A percentile compares a stretch with the other conserved stretches of the same genome.
Conservation (phyloP, 1,140 invertebrate genomes). For the Papilio machaon region DNA sequence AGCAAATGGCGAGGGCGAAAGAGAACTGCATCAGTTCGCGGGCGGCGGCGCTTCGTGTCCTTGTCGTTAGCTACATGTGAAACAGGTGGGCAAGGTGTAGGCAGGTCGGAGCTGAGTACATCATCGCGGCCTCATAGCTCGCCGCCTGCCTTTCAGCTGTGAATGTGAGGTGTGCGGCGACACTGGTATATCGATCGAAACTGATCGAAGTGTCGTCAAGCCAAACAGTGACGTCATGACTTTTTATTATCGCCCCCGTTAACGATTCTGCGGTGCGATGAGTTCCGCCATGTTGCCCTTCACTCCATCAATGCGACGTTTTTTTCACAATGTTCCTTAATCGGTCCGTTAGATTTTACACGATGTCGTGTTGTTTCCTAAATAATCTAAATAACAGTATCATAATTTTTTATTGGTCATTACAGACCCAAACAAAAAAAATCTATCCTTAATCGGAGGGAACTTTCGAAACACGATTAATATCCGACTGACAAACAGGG, state of each 20-base stretch:
- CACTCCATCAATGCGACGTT: conserved; percentile 39
- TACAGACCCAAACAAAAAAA: background rate
- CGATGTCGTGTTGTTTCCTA: conserved; percentile 23
- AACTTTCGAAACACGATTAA: too few relatives aligned
- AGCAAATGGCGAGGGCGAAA: too few relatives aligned
- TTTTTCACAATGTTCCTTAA: conserved; percentile 32
- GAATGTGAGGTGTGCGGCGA: background rate
- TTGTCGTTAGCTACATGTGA: too few relatives aligned
- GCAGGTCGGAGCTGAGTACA: too few relatives aligned
- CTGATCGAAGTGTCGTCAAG: conserved; percentile 59
- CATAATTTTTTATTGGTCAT: background rate
- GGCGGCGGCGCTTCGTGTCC: too few relatives aligned
- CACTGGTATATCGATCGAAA: conserved; percentile 55
- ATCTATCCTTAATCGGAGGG: too few relatives aligned
- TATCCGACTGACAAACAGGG: too few relatives aligned
- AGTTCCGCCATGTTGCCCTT: background rate
- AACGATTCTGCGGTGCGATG: conserved; percentile 34
- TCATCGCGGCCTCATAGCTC: too few relatives aligned
- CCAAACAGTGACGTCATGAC: conserved; percentile 46
- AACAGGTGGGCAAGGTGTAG: too few relatives aligned
- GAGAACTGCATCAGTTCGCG: too few relatives aligned
- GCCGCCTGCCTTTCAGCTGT: background rate
- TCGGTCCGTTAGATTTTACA: conserved; percentile 27
- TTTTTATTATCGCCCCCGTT: conserved; percentile 53
- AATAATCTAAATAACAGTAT: conserved; percentile 22